Evolutionary conservation across 2,888 invertebrate species (phyloP), one percentile per base, ranked within the genome.

Genomic region (Leptinotarsa juncta): DNA sequence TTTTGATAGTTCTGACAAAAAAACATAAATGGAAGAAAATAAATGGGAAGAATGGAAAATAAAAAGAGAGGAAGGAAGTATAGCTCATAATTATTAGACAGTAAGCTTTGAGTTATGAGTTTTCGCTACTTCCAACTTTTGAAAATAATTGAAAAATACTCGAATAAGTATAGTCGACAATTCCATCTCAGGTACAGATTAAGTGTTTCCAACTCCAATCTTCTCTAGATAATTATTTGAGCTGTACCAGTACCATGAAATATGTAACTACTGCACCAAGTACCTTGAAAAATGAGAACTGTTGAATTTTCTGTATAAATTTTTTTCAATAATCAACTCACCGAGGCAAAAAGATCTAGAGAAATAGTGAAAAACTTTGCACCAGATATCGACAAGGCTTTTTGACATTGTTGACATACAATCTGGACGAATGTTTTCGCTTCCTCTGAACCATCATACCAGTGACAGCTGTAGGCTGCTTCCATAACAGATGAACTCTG

Each of bases 401-500:
- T 96, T 88, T 96, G 96, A 86, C 96, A 96, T 85, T 96, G 96
- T 86, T 96, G 96, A 86, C 96, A 96, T 15, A 96, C 96, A 83
- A 96, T 96, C 88, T 96, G 96, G 1, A 96, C 95, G 85, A 96
- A 96, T 48, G 96, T 96, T 87, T 96, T 96, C 0, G 96, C 96
- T 84, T 96, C 96, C 84, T 96, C 96, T 0, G 95, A 95, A 7
- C 96, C 96, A 81, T 96, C 95, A 86, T 96, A 96, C 96, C 96
- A 96, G 80, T 95, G 95, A 83, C 96, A 96, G 67, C 95, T 95
- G 88, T 96, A 96, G 0, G 96, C 96, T 1, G 96, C 96, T 88
- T 96, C 96, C 96, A 96, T 96, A 5, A 96, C 96, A 3, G 96
- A 96, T 76, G 96, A 95, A 84, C 96, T 96, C 95, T 96, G 85